Percentiles rank a stretch among this genome's conserved stretches.
Evolutionary conservation across 2,797 vertebrate genomes (phyloP).

Genomic region (Lacerta viridis): DNA sequence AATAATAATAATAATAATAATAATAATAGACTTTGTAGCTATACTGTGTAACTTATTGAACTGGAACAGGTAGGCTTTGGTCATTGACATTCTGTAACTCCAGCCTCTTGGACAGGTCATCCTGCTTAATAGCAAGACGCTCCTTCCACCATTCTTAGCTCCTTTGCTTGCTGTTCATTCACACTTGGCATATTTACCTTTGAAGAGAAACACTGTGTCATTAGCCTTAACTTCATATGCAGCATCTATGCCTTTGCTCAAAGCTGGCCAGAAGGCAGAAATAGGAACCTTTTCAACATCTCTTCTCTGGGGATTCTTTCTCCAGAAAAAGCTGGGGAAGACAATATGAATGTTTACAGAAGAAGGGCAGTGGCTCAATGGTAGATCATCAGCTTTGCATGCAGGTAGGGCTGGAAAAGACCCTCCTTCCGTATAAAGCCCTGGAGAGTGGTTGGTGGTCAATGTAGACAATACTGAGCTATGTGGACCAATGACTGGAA

Average conservation of each 20-base stretch:
- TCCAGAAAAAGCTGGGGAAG: slow-evolving; percentile 86
- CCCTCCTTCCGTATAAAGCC: too few relatives aligned
- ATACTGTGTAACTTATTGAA: too few relatives aligned
- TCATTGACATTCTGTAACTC: neutral
- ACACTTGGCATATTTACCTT: slow-evolving; percentile 74
- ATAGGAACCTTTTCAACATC: slow-evolving; percentile 78
- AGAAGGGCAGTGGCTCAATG: too few relatives aligned
- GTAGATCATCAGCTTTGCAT: too few relatives aligned
- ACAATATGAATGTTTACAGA: slow-evolving; percentile 24
- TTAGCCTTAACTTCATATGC: slow-evolving; percentile 83
- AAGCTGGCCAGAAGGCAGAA: slow-evolving; percentile 83
- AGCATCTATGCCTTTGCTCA: slow-evolving; percentile 84
- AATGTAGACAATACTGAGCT: too few relatives aligned
- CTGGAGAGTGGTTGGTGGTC: too few relatives aligned
- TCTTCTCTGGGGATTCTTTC: slow-evolving; percentile 68
- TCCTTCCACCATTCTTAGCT: neutral
- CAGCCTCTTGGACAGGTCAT: neutral
- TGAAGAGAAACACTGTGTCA: slow-evolving; percentile 85
- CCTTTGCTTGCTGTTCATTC: neutral
- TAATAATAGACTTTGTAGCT: too few relatives aligned
- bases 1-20: too few relatives aligned
- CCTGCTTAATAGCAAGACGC: neutral
- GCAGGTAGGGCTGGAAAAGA: too few relatives aligned
- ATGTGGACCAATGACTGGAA: too few relatives aligned
- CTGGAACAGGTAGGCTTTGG: too few relatives aligned